Evolutionary conservation across 1,140 invertebrate species (phyloP).

Genomic region (Sycophaga agraensis): DNA sequence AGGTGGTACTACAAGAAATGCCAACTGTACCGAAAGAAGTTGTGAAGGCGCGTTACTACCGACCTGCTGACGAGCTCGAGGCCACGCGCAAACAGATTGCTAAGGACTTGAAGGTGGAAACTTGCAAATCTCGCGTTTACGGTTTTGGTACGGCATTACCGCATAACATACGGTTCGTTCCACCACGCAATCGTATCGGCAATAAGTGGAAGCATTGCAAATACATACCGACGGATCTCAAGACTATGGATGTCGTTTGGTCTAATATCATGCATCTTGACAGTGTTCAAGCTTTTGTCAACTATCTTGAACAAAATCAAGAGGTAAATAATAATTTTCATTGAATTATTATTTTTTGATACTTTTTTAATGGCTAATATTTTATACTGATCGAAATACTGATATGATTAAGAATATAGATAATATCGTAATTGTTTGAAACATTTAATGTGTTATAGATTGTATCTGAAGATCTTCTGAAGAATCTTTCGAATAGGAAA

Average conservation of each 20-base stretch:
- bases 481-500: background rate
- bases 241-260: conserved; percentile 62
- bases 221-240: conserved; percentile 58
- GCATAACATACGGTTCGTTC: conserved; percentile 54
- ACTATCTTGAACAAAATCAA: conserved; percentile 40
- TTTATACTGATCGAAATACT: too few species aligned
- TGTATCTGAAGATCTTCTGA: background rate
- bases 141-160: conserved; percentile 60
- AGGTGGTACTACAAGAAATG: conserved; percentile 42
- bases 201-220: conserved; percentile 56
- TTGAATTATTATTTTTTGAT: too few species aligned
- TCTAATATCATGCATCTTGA: conserved; percentile 59
- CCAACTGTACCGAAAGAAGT: conserved; percentile 41
- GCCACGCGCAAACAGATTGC: conserved; percentile 53
- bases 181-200: conserved; percentile 55
- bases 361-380: too few species aligned
- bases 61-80: conserved; percentile 48
- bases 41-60: conserved; percentile 39
- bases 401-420: too few species aligned
- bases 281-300: conserved; percentile 43
- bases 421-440: background rate
- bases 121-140: conserved; percentile 43
- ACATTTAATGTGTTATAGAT: background rate
- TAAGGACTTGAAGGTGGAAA: conserved; percentile 56
- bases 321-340: conserved; percentile 24